phyloP scores from a whole-genome alignment of 2,888 invertebrate species.

The Mylabris sibirica region DNA sequence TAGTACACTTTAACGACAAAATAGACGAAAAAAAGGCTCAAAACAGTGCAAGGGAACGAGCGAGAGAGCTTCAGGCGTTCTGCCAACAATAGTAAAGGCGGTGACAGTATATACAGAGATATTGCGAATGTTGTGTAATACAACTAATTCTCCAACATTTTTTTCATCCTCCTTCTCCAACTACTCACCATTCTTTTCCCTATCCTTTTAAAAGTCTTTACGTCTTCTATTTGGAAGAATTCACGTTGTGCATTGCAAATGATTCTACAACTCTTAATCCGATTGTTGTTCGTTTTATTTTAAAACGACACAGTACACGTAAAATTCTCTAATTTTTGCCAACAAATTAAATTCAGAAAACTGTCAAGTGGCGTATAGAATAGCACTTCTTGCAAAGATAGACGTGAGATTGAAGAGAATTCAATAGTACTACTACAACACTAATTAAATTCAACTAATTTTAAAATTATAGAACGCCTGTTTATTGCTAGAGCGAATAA shows the following conservation, averaged over 20 bases:
- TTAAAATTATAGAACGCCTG: too few relatives aligned
- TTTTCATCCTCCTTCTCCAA: background rate
- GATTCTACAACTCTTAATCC: background rate
- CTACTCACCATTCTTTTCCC: too few relatives aligned
- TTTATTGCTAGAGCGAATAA: too few relatives aligned
- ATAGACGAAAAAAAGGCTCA: background rate
- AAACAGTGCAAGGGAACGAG: background rate
- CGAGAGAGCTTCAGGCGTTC: background rate
- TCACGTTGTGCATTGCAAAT: background rate
- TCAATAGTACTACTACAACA: background rate
- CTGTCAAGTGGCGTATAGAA: background rate
- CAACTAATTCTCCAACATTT: background rate
- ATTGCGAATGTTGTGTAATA: background rate
- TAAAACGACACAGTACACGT: background rate
- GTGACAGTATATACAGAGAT: constrained; percentile 4
- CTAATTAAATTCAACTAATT: background rate
- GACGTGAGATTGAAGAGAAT: background rate
- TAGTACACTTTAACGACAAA: background rate
- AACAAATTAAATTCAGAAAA: background rate
- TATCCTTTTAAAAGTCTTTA: background rate
- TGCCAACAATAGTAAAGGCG: background rate
- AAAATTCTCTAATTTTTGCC: background rate
- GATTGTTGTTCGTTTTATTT: background rate
- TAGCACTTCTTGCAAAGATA: background rate
- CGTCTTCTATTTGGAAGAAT: background rate